Evolutionary conservation across 2,888 invertebrate genomes (phyloP), one percentile per base, ranked within the genome.

Genomic region (Cosmia trapezina): DNA sequence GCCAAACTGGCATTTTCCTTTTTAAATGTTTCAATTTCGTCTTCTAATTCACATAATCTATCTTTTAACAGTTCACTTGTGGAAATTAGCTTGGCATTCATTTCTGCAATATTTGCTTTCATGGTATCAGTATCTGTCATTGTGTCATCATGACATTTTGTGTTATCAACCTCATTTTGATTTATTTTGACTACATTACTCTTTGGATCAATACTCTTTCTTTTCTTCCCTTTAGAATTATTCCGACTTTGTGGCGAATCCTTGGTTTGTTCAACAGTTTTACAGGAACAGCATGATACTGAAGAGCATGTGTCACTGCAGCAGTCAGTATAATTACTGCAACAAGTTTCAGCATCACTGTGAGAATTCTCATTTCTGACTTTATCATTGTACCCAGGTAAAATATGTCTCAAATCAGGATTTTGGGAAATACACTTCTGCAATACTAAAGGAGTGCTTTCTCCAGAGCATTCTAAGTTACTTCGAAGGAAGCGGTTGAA

Each of bases 31-130:
- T 96, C 92, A 89, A 96, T 93, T 96, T 97, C 98, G 72, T 96
- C 94, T 92, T 98, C 97, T 54, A 98, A 91, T 89, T 98, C 97
- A 57, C 94, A 88, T 0, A 98, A 93, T 65, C 97, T 97, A 28
- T 94, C 95, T 91, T 97, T 97, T 77, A 97, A 88, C 61, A 97
- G 89, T 86, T 97, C 97, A 88, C 97, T 97, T 84, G 97, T 97
- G 80, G 96, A 96, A 85, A 96, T 89, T 86, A 96, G 91, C 87
- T 96, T 96, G 59, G 93, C 92, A 90, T 96, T 94, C 91, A 94
- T 95, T 89, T 96, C 94, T 85, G 90, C 93, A 90, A 94, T 94
- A 78, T 94, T 93, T 68, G 89, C 89, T 91, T 94, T 95, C 83
- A 92, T 90, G 72, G 73, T 85, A 83, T 93, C 91, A 89, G 86